These are phyloP conservation scores for Sternotherus odoratus DNA, from an alignment of 2,797 vertebrate species.

Conservation along the genomic window DNA sequence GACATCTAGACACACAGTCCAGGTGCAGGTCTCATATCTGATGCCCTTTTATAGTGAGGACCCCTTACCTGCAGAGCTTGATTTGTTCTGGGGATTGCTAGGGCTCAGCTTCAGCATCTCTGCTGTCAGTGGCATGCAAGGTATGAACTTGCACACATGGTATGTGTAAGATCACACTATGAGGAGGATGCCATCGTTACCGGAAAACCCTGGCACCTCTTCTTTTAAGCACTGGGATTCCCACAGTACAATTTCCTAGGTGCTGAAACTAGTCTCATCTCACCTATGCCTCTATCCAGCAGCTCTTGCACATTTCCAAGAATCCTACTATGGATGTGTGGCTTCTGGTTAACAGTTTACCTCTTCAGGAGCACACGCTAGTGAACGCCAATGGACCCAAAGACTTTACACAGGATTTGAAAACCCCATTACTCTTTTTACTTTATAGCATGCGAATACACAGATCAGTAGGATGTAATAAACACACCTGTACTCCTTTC, in stretches of 20 bases:
- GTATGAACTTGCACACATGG: neutral
- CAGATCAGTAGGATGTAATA: neutral
- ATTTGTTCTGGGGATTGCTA: too few species aligned
- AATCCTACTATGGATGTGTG: neutral
- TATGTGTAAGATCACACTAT: too few species aligned
- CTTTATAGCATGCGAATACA: neutral
- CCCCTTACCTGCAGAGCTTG: too few species aligned
- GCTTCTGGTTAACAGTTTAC: neutral
- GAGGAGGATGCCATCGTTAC: neutral
- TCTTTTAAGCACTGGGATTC: neutral
- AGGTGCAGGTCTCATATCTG: too few species aligned
- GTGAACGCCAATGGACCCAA: neutral
- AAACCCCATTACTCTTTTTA: neutral
- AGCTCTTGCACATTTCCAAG: neutral
- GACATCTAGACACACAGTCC: too few species aligned
- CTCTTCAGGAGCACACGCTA: neutral
- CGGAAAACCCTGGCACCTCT: neutral
- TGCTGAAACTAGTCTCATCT: neutral
- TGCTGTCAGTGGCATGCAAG: neutral
- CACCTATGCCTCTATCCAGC: neutral
- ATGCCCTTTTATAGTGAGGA: too few species aligned
- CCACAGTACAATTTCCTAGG: neutral
- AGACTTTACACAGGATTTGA: neutral
- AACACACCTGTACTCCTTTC: too few species aligned
- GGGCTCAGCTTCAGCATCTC: neutral